phyloP scores from a whole-genome alignment of 2,797 vertebrate species.

The Babyrousa celebensis region DNA sequence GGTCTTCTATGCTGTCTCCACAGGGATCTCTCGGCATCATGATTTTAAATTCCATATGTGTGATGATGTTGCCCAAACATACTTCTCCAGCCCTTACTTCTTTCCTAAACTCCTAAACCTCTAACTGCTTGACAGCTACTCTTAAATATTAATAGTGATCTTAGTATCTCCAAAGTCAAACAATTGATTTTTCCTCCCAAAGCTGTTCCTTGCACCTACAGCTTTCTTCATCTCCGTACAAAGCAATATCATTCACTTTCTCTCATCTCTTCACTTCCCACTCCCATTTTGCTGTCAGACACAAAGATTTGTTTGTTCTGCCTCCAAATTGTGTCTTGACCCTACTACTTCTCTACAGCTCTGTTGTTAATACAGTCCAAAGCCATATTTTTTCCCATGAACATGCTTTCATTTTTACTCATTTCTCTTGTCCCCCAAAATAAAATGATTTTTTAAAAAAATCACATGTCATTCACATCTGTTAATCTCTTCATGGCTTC shows the following conservation, averaged over 20 bases:
- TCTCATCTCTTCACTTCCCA: neutral
- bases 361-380: neutral
- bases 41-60: conserved; percentile 13
- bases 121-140: neutral
- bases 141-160: conserved; percentile 21
- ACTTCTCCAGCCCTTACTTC: neutral
- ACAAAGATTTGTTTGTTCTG: neutral
- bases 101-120: conserved; percentile 40
- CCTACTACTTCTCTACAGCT: neutral
- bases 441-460: neutral
- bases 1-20: neutral
- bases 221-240: neutral
- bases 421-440: neutral
- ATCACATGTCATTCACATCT: neutral
- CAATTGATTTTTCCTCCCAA: neutral
- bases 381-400: neutral
- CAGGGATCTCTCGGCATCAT: neutral
- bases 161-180: conserved; percentile 48
- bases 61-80: neutral
- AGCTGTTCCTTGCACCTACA: neutral
- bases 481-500: neutral
- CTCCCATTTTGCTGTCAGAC: neutral
- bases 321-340: neutral
- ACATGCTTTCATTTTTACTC: neutral
- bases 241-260: neutral